Evolutionary conservation across 2,113 vertebrate genomes (phyloP).

Genomic region (Ranitomeya imitator): DNA sequence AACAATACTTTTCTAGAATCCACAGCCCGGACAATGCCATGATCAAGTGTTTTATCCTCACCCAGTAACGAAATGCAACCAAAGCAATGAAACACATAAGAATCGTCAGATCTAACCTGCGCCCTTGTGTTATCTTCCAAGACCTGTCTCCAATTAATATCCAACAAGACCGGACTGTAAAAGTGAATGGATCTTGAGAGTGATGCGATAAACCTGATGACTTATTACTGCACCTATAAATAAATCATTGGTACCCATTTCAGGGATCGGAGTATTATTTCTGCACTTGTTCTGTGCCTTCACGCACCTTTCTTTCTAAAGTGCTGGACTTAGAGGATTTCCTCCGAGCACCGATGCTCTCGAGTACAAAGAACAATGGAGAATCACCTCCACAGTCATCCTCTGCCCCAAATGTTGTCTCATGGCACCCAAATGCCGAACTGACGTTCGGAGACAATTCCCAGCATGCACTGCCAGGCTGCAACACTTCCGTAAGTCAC

Average conservation of each 20-base stretch:
- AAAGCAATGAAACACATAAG: constrained; percentile 65
- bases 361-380: not conserved
- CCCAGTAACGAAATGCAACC: constrained; percentile 55
- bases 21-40: constrained; percentile 59
- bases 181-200: not conserved
- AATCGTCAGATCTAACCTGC: constrained; percentile 66
- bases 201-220: not conserved
- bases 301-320: constrained; percentile 62
- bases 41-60: constrained; percentile 59
- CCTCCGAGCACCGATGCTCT: constrained; percentile 60
- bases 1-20: constrained; percentile 59
- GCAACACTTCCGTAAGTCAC: constrained; percentile 66
- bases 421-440: constrained; percentile 60
- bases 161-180: constrained; percentile 48
- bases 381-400: not conserved
- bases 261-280: constrained; percentile 56
- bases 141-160: constrained; percentile 62
- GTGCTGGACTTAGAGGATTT: constrained; percentile 63
- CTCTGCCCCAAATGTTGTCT: constrained; percentile 60
- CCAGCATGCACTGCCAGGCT: constrained; percentile 70
- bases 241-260: constrained; percentile 51
- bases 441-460: constrained; percentile 60
- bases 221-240: not conserved
- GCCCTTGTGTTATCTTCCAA: constrained; percentile 57
- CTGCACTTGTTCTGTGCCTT: constrained; percentile 67